Percentiles rank a stretch among this genome's conserved stretches.
phyloP scores from a whole-genome alignment of 2,888 invertebrate species.

The Neocrepidodera transversa region DNA sequence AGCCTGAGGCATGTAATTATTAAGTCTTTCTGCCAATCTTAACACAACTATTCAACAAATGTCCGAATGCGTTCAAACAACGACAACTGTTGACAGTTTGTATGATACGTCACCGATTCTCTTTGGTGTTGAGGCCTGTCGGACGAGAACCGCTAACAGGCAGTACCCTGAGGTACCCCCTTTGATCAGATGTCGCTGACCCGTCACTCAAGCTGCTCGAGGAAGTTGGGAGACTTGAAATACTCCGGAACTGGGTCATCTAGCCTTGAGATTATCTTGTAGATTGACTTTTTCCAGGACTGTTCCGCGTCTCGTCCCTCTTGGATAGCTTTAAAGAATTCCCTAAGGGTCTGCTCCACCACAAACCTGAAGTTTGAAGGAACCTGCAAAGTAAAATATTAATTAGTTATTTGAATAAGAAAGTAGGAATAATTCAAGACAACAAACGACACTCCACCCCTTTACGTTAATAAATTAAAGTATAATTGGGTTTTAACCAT shows the following conservation, averaged over 20 bases:
- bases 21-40: constrained; percentile 57
- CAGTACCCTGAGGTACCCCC: constrained; percentile 49
- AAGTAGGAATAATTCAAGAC: too few relatives aligned
- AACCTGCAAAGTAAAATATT: constrained; percentile 70
- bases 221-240: constrained; percentile 99
- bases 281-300: constrained; percentile 99
- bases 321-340: constrained; percentile 98
- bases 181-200: constrained; percentile 50
- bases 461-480: too few relatives aligned
- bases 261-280: constrained; percentile 98
- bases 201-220: constrained; percentile 94
- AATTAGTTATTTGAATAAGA: too few relatives aligned
- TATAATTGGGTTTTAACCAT: too few relatives aligned
- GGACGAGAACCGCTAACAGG: constrained; percentile 40
- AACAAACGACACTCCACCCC: too few relatives aligned
- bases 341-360: constrained; percentile 95
- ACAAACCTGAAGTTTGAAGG: constrained; percentile 97
- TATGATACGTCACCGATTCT: constrained; percentile 59
- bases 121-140: constrained; percentile 44
- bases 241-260: constrained; percentile 99
- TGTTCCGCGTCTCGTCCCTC: constrained; percentile 97
- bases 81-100: constrained; percentile 57
- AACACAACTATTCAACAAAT: constrained; percentile 55
- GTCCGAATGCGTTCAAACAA: constrained; percentile 52
- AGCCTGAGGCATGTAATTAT: constrained; percentile 55